These are phyloP conservation scores for Fundulus diaphanus DNA, from an alignment of 2,797 vertebrate species.

Conservation along the genomic window DNA sequence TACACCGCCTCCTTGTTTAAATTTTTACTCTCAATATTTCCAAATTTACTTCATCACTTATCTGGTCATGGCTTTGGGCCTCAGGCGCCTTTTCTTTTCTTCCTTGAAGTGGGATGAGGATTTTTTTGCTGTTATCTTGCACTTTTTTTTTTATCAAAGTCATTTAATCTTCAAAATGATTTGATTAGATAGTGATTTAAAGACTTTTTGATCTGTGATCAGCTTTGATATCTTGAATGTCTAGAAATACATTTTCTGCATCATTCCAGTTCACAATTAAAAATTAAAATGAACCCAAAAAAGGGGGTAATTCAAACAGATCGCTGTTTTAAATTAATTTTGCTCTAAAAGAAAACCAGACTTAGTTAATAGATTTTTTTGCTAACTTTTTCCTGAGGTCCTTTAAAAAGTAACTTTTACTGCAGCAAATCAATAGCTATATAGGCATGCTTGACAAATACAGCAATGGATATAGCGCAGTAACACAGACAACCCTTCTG, in stretches of 20 bases:
- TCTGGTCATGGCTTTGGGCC: constrained; percentile 65
- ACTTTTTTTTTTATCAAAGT: constrained; percentile 83
- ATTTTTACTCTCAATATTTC: constrained; percentile 15
- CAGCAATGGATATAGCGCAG: no score
- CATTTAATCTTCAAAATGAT: constrained; percentile 86
- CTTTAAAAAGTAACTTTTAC: no score
- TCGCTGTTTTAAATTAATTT: neutral
- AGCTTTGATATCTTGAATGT: constrained; percentile 71
- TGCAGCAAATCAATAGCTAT: no score
- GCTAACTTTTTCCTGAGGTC: no score
- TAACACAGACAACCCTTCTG: no score
- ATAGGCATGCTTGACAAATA: no score
- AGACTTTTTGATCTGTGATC: constrained; percentile 74
- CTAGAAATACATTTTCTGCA: constrained; percentile 55
- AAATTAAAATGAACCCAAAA: neutral
- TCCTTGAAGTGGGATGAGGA: constrained; percentile 53
- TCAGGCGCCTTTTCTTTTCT: constrained; percentile 54
- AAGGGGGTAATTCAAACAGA: neutral
- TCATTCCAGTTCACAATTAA: constrained; percentile 17
- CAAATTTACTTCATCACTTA: constrained; percentile 59
- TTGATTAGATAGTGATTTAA: constrained; percentile 76
- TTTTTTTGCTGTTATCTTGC: constrained; percentile 61
- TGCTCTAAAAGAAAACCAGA: neutral
- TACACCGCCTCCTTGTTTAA: constrained; percentile 29
- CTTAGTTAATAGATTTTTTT: no score